Conservation (phyloP, 2,113 vertebrate genomes). For the Prochilodus magdalenae region DNA sequence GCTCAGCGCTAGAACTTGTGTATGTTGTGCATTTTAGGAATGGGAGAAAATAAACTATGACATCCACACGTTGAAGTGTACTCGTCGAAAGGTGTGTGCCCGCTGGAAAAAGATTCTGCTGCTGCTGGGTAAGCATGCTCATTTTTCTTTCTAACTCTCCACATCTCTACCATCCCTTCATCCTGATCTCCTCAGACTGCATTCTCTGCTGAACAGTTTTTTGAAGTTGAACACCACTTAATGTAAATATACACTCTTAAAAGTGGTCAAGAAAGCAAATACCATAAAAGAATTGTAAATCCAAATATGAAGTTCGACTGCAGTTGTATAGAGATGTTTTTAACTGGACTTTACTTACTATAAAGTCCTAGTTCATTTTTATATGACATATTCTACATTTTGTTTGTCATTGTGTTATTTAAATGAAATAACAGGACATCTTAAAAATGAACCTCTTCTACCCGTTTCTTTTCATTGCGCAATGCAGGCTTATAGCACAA, state of each 20-base stretch:
- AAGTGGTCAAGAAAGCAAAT: no score
- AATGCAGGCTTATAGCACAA: background rate
- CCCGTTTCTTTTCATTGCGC: background rate
- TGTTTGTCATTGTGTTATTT: no score
- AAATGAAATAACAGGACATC: no score
- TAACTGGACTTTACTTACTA: no score
- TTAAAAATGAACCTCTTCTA: no score
- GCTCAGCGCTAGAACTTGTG: background rate
- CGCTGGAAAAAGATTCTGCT: slow-evolving; percentile 89
- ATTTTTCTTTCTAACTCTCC: background rate
- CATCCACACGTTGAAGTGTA: slow-evolving; percentile 83
- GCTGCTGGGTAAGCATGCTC: slow-evolving; percentile 80
- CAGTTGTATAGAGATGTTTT: no score
- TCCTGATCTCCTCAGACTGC: background rate
- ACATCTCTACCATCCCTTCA: background rate
- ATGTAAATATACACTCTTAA: background rate
- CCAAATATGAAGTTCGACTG: no score
- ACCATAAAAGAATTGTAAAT: no score
- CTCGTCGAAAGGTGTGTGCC: slow-evolving; percentile 82
- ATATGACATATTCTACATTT: no score
- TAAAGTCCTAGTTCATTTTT: no score
- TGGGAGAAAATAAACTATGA: slow-evolving; percentile 96
- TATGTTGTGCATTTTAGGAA: slow-evolving; percentile 73
- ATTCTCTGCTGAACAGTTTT: background rate
- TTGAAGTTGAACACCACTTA: background rate